A percentile compares a stretch with the other conserved stretches of the same genome.
Conservation (phyloP, 2,113 vertebrate genomes). For the Varanus salvator region DNA sequence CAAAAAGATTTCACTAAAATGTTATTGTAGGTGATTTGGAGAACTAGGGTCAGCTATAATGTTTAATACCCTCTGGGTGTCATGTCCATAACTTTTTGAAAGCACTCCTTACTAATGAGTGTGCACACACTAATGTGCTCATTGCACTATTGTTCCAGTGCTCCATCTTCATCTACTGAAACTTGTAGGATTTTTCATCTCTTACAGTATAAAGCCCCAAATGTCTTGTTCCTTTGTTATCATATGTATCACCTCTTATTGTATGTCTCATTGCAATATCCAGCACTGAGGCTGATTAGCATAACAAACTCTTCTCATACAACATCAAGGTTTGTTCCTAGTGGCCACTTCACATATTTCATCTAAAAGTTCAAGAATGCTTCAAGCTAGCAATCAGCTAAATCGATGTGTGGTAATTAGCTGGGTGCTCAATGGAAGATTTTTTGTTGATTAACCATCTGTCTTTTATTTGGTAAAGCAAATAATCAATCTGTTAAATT, state of each 20-base stretch:
- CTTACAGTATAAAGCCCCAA: neutral
- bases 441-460: neutral
- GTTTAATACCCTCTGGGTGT: neutral
- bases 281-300: neutral
- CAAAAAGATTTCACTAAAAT: neutral
- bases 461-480: neutral
- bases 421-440: neutral
- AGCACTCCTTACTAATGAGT: neutral
- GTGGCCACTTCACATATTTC: neutral
- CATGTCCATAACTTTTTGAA: neutral
- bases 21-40: neutral
- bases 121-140: neutral
- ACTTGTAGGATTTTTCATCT: neutral
- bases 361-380: neutral
- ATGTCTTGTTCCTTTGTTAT: neutral
- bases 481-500: constrained; percentile 1
- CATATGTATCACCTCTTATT: neutral
- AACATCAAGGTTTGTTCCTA: neutral
- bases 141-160: neutral
- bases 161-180: neutral
- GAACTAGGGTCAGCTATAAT: neutral
- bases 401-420: neutral
- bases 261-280: neutral
- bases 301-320: neutral
- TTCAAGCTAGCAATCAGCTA: neutral